phyloP scores from a whole-genome alignment of 1,140 invertebrate genomes.

The Triops longicaudatus region DNA sequence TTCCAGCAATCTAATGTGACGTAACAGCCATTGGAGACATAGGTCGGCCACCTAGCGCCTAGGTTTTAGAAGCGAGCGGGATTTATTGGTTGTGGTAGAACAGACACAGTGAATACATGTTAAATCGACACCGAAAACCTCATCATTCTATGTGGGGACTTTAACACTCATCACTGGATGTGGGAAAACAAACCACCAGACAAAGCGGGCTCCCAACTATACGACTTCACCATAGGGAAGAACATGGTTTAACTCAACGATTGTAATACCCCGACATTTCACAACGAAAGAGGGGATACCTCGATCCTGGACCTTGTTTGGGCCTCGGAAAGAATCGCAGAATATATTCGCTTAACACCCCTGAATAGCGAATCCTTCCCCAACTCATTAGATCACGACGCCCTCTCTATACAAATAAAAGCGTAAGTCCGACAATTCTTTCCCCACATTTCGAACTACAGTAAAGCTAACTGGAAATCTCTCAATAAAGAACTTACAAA shows the following conservation, averaged over 20 bases:
- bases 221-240: slow-evolving; percentile 9
- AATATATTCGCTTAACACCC: background rate
- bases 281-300: background rate
- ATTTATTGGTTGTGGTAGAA: no score
- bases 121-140: background rate
- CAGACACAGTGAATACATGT: background rate
- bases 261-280: slow-evolving; percentile 16
- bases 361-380: background rate
- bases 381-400: background rate
- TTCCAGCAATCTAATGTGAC: no score
- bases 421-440: background rate
- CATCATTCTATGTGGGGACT: background rate
- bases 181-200: background rate
- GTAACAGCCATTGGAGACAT: no score
- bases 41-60: no score
- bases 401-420: background rate
- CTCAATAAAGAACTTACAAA: background rate
- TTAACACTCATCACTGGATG: slow-evolving; percentile 18
- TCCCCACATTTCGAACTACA: background rate
- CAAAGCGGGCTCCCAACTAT: background rate
- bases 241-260: background rate
- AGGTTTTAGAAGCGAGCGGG: no score
- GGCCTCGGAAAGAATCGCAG: background rate
- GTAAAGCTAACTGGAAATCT: slow-evolving; percentile 13
- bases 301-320: slow-evolving; percentile 9